Evolutionary conservation across 2,888 invertebrate species (phyloP), one percentile per base, ranked within the genome.

Genomic region (Pantelozetes paolii): DNA sequence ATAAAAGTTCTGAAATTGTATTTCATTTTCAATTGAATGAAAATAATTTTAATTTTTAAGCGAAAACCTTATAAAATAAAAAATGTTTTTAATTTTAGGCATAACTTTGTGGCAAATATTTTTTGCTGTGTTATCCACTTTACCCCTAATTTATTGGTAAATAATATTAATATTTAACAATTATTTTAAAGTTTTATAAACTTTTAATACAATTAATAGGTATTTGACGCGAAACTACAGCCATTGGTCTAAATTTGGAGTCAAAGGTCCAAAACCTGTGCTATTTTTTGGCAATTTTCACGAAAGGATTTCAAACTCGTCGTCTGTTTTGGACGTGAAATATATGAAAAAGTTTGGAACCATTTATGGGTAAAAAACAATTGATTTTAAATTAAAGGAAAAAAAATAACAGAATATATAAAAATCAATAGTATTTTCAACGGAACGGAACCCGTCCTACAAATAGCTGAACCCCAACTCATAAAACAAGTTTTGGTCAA

Each of bases 401-500:
- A 23, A 23, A 23, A 54, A 54, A 8, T 54, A 23, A 8, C 5
- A 48, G n/a, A 48, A 48, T 48, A 48, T 48, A 48, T n/a, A 48
- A 9, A 9, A 9, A 5, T 48, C 48, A 48, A 15, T 5, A 48
- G 15, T 9, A n/a, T 48, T 9, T 48, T 48, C 15, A 32, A 23
- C 26, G 69, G 36, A 20, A 48, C 26, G 3, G n/a, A 26, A 15
- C 69, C 69, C 1, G 42, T 48, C 15, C 26, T 69, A 1, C 42
- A 42, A 1, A 32, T 69, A 9, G 23, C 69, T 2, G 69, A 69
- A 9, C 69, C 69, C 3, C 5, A 32, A 48, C 32, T 69, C 26
- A 69, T 69, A 1, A 69, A 69, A 69, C 11, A 23, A 11, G 18
- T 69, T 26, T 18, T 69, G 23, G 69, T 69, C 13, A 23, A 48